Evolutionary conservation across 2,113 vertebrate genomes (phyloP), one percentile per base, ranked within the genome.

Genomic region (Hydropotes inermis): DNA sequence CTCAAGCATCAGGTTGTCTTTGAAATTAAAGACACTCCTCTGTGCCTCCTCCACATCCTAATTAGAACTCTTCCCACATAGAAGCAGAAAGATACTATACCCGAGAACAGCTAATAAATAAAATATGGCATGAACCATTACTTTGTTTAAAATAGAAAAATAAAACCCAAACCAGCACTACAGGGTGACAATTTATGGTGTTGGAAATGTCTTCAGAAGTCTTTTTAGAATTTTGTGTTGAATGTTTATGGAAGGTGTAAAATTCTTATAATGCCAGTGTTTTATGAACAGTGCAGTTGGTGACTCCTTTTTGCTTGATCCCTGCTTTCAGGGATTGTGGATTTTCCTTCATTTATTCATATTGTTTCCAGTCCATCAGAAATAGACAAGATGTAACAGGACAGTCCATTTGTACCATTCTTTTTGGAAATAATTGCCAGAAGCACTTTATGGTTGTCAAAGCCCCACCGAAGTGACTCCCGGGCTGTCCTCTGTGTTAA

Each of bases 131-230:
- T 15, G 33, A 93, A 67, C 94, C 87, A 78, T 91, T 98, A 98
- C 97, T 98, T 96, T 96, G 70, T 95, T 98, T 98, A 98, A 99
- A 98, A 97, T 97, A 94, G 86, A 94, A 98, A 98, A 97, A 87
- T 97, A 36, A 98, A 98, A 97, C 33, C 11, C 83, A 97, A 98
- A 54, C 23, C 87, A 94, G 55, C 7, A 16, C 61, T 89, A 7
- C 82, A 98, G 92, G 50, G 89, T 83, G 93, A 86, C 74, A 96
- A 67, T 61, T 96, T 95, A 97, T 86, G 61, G 58, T 88, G 85
- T 89, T 97, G 95, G 96, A 79, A 83, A 94, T 98, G 74, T 94
- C 98, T 98, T 97, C 50, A 9, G 95, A 92, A 97, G 50, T 95
- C 87, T 97, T 98, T 98, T 30, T 10, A 64, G 50, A 90, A 33